Evolutionary conservation across 2,888 invertebrate genomes (phyloP), one percentile per base, ranked within the genome.

Genomic region (Tenthredo amoena): DNA sequence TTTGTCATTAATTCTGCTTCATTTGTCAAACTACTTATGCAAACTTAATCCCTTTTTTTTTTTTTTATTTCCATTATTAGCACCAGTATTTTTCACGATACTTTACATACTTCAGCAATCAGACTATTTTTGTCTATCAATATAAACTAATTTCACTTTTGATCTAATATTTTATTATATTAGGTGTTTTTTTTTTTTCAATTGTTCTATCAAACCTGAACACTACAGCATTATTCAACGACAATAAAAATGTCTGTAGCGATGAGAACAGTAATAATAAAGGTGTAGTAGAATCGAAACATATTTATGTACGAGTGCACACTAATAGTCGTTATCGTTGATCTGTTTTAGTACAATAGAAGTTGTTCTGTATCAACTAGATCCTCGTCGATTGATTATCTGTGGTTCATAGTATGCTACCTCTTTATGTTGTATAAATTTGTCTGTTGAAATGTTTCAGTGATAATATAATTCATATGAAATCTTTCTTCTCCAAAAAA

Each of bases 1-100:
- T 89, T 91, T 89, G 89, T 88, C 87, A 89, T 87, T 21, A 68
- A 68, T 87, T 86, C 85, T 79, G 85, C 85, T 87, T 87, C 43
- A 84, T 79, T 85, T 40, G 65, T 65, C 50, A 65, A 74, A 86
- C 65, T 34, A 86, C 58, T 34, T 77, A 84, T 76, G 43, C 76
- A 26, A 50, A 43, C 47, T 43, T 76, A 15, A 76, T 76, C 40
- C 10, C 15, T 31, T 62, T 26, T 37, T 50, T 58, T 68, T 68
- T 62, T 62, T 62, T 3, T 62, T 1, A 26, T 74, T 86, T 85
- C 72, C 0, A 47, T 77, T 79, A 43, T 85, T 47, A 86, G 83
- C 55, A 85, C 83, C 65, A 65, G 85, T 87, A 82, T 86, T 85
- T 81, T 71, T 71, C 37, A n/a, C 37, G 50, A 76, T 18, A 43